Percentiles rank a stretch among this genome's conserved stretches.
Conservation (phyloP, 23 tunicate species). For the Trididemnum miniatum region DNA sequence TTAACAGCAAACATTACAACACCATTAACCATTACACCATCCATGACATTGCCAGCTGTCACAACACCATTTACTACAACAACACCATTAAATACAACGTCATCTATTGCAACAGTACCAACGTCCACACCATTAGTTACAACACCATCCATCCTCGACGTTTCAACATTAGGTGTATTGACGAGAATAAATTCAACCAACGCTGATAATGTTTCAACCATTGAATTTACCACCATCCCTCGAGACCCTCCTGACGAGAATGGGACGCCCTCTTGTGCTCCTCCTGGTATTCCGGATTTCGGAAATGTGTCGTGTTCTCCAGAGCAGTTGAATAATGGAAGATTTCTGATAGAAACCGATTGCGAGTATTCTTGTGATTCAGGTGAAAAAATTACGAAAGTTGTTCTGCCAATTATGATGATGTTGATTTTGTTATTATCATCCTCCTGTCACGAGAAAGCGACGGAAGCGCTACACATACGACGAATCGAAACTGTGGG, state of each 20-base stretch:
- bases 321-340: not conserved
- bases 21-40: not conserved
- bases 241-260: not conserved
- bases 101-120: not conserved
- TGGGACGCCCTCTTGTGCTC: not conserved
- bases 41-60: not conserved
- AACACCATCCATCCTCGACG: not conserved
- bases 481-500: no score
- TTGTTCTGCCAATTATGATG: no score
- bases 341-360: conserved; percentile 14
- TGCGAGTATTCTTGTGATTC: not conserved
- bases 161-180: not conserved
- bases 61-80: not conserved
- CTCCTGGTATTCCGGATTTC: not conserved
- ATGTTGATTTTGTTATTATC: no score
- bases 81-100: not conserved
- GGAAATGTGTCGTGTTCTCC: conserved; percentile 15
- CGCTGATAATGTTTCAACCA: not conserved
- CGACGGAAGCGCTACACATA: no score
- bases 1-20: not conserved
- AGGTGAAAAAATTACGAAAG: not conserved
- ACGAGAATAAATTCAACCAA: not conserved
- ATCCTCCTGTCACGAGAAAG: no score
- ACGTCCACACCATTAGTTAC: not conserved
- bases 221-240: not conserved